Percentiles rank a stretch among this genome's conserved stretches.
These are phyloP conservation scores for Drosophila fulvimacula DNA, from an alignment of 2,888 invertebrate genomes.

Conservation along the genomic window DNA sequence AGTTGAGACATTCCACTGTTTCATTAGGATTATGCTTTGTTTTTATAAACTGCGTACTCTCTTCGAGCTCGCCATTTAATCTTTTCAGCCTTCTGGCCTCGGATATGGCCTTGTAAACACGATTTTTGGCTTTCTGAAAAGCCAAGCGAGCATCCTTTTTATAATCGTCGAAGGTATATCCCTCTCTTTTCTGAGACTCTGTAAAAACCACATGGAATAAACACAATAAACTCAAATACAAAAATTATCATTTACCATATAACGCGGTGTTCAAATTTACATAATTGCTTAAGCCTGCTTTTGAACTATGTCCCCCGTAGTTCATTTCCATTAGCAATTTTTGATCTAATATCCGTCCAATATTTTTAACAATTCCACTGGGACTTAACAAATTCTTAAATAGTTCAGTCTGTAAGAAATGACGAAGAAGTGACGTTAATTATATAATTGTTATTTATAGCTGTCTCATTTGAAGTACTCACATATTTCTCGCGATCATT, in stretches of 20 bases:
- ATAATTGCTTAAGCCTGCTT: conserved; percentile 41
- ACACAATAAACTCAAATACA: not conserved
- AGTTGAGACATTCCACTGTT: conserved; percentile 10
- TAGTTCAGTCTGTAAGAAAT: conserved; percentile 30
- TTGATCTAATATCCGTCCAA: conserved; percentile 42
- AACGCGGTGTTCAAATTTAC: conserved; percentile 45
- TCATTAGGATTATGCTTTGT: conserved; percentile 1
- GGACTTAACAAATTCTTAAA: conserved; percentile 42
- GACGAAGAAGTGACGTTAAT: not conserved
- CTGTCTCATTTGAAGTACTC: conserved; percentile 6
- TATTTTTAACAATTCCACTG: conserved; percentile 42
- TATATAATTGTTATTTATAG: too few species aligned
- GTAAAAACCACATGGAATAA: not conserved
- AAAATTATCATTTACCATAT: conserved; percentile 30
- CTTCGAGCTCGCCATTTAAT: conserved; percentile 7
- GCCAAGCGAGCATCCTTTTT: conserved; percentile 42
- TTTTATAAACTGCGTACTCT: not conserved
- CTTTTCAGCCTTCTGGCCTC: conserved; percentile 27
- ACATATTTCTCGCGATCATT: conserved; percentile 47
- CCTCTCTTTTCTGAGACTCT: conserved; percentile 50
- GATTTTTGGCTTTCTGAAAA: conserved; percentile 47
- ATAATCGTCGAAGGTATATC: conserved; percentile 45
- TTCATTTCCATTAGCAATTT: conserved; percentile 51
- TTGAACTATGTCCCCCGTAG: conserved; percentile 36
- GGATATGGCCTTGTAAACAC: conserved; percentile 41